Evolutionary conservation across 2,888 invertebrate species (phyloP), one percentile per base, ranked within the genome.

Genomic region (Harpalus rufipes): DNA sequence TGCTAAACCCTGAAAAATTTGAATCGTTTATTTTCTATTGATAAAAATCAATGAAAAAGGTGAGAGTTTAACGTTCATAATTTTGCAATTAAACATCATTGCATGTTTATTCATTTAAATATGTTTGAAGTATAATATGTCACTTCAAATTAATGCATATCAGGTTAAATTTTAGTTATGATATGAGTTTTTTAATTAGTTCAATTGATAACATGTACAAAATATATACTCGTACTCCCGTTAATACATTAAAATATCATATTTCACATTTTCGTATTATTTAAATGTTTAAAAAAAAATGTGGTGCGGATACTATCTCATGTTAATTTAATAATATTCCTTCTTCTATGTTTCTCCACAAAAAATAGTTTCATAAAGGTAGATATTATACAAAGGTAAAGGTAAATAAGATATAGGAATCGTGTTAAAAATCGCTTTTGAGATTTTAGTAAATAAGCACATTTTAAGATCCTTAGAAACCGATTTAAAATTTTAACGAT

Each of bases 1-100:
- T 68, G 39, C 7, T n/a, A 39, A 68, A 68, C 32, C 14, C 14
- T 68, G 68, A 12, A 68, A 68, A 39, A 68, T 32, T 68, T 68
- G 63, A 32, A 7, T 68, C 39, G 5, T 32, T 63, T 18, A 63
- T 63, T 68, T 68, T 68, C n/a, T 68, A 68, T 68, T 51, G 10
- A 12, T 12, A 51, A 51, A 51, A 8, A 51, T 51, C 44, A 51
- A 8, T 12, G 2, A 12, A 51, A 8, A 51, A 12, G 10, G 8
- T 10, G 44, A 51, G 44, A 12, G 44, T 51, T 51, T 10, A 51
- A 51, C 44, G 12, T 51, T 51, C 10, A 51, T 51, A 51, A 12
- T 12, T 51, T 51, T 51, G 7, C n/a, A 59, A 59, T 59, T 59
- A 59, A 59, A 59, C 10, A 51, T 12, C 7, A 51, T 12, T 51